Percentiles rank a stretch among this genome's conserved stretches.
phyloP scores from a whole-genome alignment of 1,140 invertebrate species.

The Sycophaga agraensis region DNA sequence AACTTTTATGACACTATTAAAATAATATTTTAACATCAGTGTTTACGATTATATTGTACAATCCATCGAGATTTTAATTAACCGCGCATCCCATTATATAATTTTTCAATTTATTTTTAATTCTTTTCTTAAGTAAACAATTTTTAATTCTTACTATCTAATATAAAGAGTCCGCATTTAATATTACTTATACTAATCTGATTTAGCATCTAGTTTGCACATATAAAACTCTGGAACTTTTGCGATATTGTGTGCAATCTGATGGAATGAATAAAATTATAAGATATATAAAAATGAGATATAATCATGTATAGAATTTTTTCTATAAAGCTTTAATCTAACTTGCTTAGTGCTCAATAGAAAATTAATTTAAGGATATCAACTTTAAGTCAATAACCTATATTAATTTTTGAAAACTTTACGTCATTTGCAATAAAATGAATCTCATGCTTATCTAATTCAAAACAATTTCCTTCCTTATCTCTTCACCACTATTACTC shows the following conservation, averaged over 20 bases:
- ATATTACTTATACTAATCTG: slow-evolving; percentile 1
- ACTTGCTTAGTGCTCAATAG: too few relatives aligned
- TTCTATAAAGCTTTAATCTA: too few relatives aligned
- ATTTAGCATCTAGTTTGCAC: not conserved
- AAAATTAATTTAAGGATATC: too few relatives aligned
- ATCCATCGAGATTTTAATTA: too few relatives aligned
- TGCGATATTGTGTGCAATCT: not conserved
- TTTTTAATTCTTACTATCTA: slow-evolving; percentile 5
- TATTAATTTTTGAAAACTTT: not conserved
- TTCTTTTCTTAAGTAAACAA: too few relatives aligned
- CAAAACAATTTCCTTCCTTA: not conserved
- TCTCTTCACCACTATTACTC: not conserved
- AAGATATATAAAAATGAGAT: not conserved
- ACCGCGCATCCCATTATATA: too few relatives aligned
- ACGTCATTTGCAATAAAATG: not conserved
- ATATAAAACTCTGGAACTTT: not conserved
- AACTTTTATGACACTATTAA: too few relatives aligned
- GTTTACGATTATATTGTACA: too few relatives aligned
- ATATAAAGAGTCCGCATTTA: not conserved
- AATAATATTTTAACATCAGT: too few relatives aligned
- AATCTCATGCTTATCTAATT: not conserved
- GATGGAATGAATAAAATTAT: slow-evolving; percentile 11
- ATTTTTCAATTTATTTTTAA: too few relatives aligned
- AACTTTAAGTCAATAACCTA: too few relatives aligned
- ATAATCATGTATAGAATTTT: too few relatives aligned